Base-by-base conservation (phyloP, 2,113 vertebrate species). In the Aphyosemion australe region DNA sequence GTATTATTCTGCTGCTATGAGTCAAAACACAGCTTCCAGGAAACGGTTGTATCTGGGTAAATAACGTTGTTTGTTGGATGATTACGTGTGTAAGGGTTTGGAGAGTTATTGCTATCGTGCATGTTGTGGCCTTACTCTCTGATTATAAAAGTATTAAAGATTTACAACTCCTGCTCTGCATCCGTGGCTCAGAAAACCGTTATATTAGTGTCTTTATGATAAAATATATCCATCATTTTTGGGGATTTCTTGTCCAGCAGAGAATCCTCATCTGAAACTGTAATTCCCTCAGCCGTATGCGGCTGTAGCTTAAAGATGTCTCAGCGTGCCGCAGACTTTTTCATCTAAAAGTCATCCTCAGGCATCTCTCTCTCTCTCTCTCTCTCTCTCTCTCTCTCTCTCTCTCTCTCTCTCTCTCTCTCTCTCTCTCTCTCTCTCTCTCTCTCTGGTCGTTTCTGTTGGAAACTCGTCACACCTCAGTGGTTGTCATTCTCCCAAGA, bases 1-100 rank as follows among this genome's bases (percentile, higher is more conserved):
- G 39, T 79, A 41, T 86, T 80, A 70, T 82, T 59, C 42, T 58
- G 64, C 37, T 69, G 63, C 48, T 58, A 56, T 48, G 26, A 60
- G 66, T 63, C 46, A 42, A 61, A 34, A 63, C 21, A 52, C 21
- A 43, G 45, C 59, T 61, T 53, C 56, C 50, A 61, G 53, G 19
- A 31, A 50, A 16, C 26, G 3, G 70, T 76, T 76, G 19, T 75
- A 71, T 64, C 13, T 14, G n/a, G 21, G 55, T 13, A 76, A 61
- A 70, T 74, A 0, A 37, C 45, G 1, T 20, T 19, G 42, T 77
- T 71, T 71, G 15, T 42, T 26, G 34, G 55, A 52, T 79, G 31
- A 62, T 72, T 8, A 51, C 55, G 18, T 49, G 26, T 49, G 21
- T 26, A 14, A 11, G 20, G 57, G n/a, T 46, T 53, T 7, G 65